phyloP scores from a whole-genome alignment of 2,113 vertebrate species.

The Aegithalos caudatus region DNA sequence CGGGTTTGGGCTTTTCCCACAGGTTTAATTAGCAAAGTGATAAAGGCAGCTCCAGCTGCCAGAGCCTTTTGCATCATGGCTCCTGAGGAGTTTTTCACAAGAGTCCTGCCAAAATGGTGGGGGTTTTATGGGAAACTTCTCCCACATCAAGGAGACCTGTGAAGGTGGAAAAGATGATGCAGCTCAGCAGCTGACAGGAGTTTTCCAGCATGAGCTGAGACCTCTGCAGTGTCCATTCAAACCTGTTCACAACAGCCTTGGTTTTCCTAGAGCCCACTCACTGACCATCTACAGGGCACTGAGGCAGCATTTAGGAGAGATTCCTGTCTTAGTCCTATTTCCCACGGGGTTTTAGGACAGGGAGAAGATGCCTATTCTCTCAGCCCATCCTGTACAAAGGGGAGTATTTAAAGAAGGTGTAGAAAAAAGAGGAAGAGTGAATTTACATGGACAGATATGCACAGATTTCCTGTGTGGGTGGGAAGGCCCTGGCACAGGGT shows the following conservation, averaged over 20 bases:
- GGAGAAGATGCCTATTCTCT: not conserved
- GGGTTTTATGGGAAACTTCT: not conserved
- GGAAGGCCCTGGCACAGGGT: accelerated
- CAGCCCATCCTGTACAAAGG: not conserved
- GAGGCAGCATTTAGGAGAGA: not conserved
- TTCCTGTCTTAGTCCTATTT: not conserved
- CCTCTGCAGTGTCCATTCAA: not conserved
- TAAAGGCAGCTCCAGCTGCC: not conserved
- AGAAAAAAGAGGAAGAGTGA: not conserved
- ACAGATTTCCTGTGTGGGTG: not conserved
- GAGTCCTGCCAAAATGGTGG: not conserved
- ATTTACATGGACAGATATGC: not conserved
- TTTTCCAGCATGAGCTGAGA: not conserved
- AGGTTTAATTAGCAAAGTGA: not conserved
- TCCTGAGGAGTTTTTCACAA: not conserved
- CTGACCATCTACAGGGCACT: not conserved
- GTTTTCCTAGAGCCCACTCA: not conserved
- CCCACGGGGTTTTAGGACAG: not conserved
- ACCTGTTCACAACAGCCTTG: not conserved
- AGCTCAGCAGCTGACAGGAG: not conserved
- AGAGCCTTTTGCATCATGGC: not conserved
- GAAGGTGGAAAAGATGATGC: not conserved
- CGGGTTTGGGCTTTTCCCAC: not conserved
- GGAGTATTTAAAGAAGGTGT: not conserved
- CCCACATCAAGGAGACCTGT: not conserved